Percentiles rank a stretch among this genome's conserved stretches.
These are phyloP conservation scores for Mythimna vitellina DNA, from an alignment of 2,888 invertebrate genomes.

Conservation along the genomic window DNA sequence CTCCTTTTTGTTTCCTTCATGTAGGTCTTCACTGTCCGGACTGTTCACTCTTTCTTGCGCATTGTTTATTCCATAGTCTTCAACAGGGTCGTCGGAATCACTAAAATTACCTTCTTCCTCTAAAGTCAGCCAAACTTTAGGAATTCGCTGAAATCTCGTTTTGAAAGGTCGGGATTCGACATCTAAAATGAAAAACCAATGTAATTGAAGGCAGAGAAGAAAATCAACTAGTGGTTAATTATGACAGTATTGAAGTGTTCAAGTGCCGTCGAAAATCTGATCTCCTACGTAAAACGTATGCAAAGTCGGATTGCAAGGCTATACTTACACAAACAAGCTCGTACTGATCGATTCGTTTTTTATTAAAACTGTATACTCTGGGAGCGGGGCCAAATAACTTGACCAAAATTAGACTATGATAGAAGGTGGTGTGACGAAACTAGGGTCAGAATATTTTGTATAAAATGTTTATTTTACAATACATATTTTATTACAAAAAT, in stretches of 20 bases:
- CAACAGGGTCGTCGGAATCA: conserved; percentile 5
- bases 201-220: neutral
- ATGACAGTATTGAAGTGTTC: neutral
- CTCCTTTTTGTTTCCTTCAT: neutral
- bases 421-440: neutral
- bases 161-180: neutral
- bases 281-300: neutral
- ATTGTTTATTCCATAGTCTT: neutral
- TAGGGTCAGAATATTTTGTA: neutral
- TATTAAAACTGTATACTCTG: neutral
- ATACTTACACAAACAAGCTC: neutral
- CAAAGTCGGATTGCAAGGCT: neutral
- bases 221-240: neutral
- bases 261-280: neutral
- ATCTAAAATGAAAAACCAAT: conserved; percentile 21
- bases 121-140: conserved; percentile 10
- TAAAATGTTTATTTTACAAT: neutral
- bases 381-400: neutral
- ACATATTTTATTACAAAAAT: neutral
- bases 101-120: conserved; percentile 1
- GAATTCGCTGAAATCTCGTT: neutral
- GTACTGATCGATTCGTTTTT: neutral
- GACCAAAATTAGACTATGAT: neutral
- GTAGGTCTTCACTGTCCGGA: conserved; percentile 8
- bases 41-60: conserved; percentile 5